These are phyloP conservation scores for Coelinius sp. DNA, from an alignment of 2,888 invertebrate species.

Conservation along the genomic window DNA sequence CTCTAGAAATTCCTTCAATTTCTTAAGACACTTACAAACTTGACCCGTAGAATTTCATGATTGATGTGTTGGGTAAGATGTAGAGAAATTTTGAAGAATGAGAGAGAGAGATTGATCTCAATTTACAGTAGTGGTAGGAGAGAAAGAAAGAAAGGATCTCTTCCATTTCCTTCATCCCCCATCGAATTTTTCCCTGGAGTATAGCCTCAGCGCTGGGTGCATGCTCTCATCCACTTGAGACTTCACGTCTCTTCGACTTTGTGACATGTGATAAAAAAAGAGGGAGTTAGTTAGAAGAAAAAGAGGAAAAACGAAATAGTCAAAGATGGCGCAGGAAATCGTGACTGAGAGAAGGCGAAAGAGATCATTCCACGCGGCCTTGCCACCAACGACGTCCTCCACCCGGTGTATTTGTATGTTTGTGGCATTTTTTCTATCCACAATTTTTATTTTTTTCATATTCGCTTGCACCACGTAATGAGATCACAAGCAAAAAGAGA, in stretches of 20 bases:
- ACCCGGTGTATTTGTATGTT: conserved; percentile 23
- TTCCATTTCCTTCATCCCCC: not conserved
- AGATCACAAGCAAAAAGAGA: conserved; percentile 39
- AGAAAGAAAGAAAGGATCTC: not conserved
- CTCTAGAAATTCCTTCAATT: not conserved
- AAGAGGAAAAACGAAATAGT: conserved; percentile 1
- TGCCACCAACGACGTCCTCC: conserved; percentile 40
- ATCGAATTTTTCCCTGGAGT: conserved; percentile 17
- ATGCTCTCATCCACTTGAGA: conserved; percentile 19
- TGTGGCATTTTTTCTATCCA: conserved; percentile 12
- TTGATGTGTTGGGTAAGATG: conserved; percentile 8
- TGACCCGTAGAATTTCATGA: conserved; percentile 1
- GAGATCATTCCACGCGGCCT: conserved; percentile 38
- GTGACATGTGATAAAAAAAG: conserved; percentile 8
- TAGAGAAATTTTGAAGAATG: not conserved
- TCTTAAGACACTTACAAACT: not conserved
- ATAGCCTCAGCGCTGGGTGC: conserved; percentile 9
- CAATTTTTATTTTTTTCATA: not conserved
- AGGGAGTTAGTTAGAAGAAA: not conserved
- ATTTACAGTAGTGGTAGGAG: not conserved
- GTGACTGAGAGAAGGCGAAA: conserved; percentile 22
- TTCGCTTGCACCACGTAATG: conserved; percentile 35
- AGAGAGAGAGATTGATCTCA: not conserved
- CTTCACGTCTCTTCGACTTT: not conserved
- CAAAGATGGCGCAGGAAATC: conserved; percentile 21